Conservation (phyloP, 2,888 invertebrate species). For the Drosophila percnosoma region DNA sequence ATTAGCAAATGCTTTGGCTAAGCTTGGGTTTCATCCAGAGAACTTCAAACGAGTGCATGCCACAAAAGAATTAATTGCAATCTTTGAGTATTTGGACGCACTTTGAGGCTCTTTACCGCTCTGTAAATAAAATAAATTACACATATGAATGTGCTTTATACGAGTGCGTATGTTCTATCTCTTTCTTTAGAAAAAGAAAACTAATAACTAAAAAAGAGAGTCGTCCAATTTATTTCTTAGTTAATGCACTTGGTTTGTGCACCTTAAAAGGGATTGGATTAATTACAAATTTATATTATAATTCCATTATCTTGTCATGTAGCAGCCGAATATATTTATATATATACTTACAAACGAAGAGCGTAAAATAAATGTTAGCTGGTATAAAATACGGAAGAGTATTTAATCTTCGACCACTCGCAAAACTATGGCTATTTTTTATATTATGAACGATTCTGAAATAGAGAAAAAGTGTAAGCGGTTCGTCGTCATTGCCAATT, state of each 20-base stretch:
- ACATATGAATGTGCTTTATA: not conserved
- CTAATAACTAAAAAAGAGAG: no score
- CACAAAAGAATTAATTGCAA: not conserved
- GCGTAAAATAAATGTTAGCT: not conserved
- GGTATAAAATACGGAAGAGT: not conserved
- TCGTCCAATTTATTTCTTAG: not conserved
- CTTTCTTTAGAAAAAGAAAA: not conserved
- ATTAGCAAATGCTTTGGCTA: not conserved
- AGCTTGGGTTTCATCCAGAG: not conserved
- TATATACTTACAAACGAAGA: not conserved
- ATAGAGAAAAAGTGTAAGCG: not conserved
- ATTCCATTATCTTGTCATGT: not conserved
- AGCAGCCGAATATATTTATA: not conserved
- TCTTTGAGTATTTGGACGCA: not conserved
- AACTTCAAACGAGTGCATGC: not conserved
- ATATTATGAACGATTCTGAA: not conserved
- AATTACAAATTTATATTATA: not conserved
- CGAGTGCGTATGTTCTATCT: not conserved
- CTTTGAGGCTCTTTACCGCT: not conserved
- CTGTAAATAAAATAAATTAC: not conserved
- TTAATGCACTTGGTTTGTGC: not conserved
- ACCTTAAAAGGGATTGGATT: not conserved
- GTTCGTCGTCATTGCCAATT: constrained; percentile 59
- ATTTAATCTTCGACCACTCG: not conserved
- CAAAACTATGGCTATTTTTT: not conserved